Percentiles rank a stretch among this genome's conserved stretches.
phyloP scores from a whole-genome alignment of 2,113 vertebrate genomes.

The Centrocercus urophasianus region DNA sequence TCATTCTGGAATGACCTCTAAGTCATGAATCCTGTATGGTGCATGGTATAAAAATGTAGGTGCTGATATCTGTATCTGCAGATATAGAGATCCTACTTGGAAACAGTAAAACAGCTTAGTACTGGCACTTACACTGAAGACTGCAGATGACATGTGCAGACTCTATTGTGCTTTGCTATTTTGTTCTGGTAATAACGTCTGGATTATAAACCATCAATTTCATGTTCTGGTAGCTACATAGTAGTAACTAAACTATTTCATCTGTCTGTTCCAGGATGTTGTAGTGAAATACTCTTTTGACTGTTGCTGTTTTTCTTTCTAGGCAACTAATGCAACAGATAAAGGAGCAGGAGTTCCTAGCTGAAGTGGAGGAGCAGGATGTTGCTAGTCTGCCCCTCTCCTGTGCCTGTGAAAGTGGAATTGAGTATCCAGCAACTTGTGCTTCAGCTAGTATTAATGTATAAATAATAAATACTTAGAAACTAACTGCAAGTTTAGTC shows the following conservation, averaged over 20 bases:
- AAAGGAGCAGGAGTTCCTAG: slow-evolving; percentile 76
- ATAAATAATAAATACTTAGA: slow-evolving; percentile 72
- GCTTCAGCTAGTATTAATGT: slow-evolving; percentile 84
- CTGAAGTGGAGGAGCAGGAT: slow-evolving; percentile 80
- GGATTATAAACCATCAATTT: neutral
- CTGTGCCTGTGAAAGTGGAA: slow-evolving; percentile 88
- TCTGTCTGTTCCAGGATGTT: neutral
- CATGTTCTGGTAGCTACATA: neutral
- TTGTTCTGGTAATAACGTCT: neutral
- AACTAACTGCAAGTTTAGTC: slow-evolving; percentile 63
- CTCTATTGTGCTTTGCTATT: neutral
- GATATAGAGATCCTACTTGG: neutral
- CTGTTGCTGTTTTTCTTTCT: neutral
- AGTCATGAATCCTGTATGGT: neutral
- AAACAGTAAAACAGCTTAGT: neutral
- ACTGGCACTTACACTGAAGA: neutral
- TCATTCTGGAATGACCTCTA: neutral
- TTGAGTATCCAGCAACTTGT: slow-evolving; percentile 84
- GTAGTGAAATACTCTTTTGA: neutral
- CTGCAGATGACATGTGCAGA: neutral
- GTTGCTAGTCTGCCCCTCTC: slow-evolving; percentile 80
- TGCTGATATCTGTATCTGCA: neutral
- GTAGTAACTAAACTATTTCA: neutral
- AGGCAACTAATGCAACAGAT: slow-evolving; percentile 94
- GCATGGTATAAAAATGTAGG: neutral